A percentile compares a stretch with the other conserved stretches of the same genome.
These are phyloP conservation scores for Garra rufa DNA, from an alignment of 2,113 vertebrate genomes.

Conservation along the genomic window DNA sequence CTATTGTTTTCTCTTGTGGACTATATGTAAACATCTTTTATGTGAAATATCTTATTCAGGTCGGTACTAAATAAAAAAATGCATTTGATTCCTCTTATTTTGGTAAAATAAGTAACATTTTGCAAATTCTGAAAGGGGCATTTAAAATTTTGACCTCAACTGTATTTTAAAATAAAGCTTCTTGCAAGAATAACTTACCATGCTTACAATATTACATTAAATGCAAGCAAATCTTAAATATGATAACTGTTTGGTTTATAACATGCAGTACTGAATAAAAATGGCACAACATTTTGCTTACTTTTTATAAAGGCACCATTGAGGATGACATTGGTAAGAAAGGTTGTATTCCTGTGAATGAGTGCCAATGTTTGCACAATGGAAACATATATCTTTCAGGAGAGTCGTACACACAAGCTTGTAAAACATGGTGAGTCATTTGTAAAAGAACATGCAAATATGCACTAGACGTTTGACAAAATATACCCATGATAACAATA, in stretches of 20 bases:
- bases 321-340: constrained; percentile 82
- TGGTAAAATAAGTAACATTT: too few relatives aligned
- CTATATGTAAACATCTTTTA: too few relatives aligned
- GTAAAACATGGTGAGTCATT: constrained; percentile 43
- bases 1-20: too few relatives aligned
- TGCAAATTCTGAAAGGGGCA: too few relatives aligned
- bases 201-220: not conserved
- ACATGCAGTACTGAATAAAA: too few relatives aligned
- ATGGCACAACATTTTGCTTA: too few relatives aligned
- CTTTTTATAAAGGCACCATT: constrained; percentile 78
- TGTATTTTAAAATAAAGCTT: not conserved
- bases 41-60: too few relatives aligned
- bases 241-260: not conserved
- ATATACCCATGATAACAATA: not conserved
- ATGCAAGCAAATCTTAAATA: not conserved
- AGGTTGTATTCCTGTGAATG: constrained; percentile 73
- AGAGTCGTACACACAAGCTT: constrained; percentile 23
- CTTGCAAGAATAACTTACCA: not conserved
- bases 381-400: constrained; percentile 26
- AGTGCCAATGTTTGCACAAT: constrained; percentile 47
- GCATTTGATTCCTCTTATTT: too few relatives aligned
- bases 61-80: too few relatives aligned
- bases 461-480: too few relatives aligned
- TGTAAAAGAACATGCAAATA: not conserved
- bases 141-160: too few relatives aligned